Base-by-base conservation (phyloP, 2,113 vertebrate species). In the Chionis minor region DNA sequence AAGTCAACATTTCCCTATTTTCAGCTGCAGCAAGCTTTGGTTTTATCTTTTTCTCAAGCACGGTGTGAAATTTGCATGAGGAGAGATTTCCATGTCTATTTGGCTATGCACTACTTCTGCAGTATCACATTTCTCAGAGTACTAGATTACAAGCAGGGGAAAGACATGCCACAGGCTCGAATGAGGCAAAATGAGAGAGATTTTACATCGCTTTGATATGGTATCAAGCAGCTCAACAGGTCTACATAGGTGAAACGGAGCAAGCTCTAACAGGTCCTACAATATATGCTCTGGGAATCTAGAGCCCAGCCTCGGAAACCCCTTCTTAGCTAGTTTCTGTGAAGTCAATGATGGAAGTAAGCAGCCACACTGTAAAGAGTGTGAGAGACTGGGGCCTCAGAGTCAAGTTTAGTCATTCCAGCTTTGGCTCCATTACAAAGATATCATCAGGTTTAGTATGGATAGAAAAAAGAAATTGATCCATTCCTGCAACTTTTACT, bases 141-240 rank as follows among this genome's bases (percentile, higher is more conserved):
- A 19, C 83, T 92, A 23, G 65, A 47, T 86, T 75, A 78, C 91
- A 69, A 0, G 1, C 5, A 81, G 38, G 51, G 71, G 38, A 86
- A 81, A 33, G 63, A 47, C 13, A 77, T 27, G 63, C 81, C 67
- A 85, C 3, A 55, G 74, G 26, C 88, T 66, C 8, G 51, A 88
- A 70, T 4, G 44, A 90, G 56, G 84, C 33, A 45, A 84, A 96
- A 63, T 27, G 1, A 79, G 40, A 86, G 81, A 63, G 70, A 55
- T 90, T 94, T 91, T 86, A 81, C 51, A 80, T 58, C 16, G 66
- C 70, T 93, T 88, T 94, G 54, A 96, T 92, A 63, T 38, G 47
- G 19, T 66, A 91, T 86, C 89, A 95, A 86, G 96, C 89, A 94
- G 96, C 81, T 84, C 72, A 78, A 30, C 93, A 83, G 78, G 81